Conservation (phyloP, 2,113 vertebrate species). For the Typhlomys cinereus region DNA sequence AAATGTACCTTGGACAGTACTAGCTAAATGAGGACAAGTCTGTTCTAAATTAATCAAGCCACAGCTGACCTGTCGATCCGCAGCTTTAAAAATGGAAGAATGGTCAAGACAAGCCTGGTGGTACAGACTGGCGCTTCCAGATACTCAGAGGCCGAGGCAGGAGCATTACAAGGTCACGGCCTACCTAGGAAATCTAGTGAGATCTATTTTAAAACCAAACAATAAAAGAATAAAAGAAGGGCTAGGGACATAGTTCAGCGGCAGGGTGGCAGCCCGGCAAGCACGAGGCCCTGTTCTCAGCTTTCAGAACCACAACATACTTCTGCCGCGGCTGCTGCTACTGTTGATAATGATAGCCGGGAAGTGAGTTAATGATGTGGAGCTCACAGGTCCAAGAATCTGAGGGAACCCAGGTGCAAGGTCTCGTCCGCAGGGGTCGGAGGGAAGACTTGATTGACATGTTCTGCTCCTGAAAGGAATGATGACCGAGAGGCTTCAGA, state of each 20-base stretch:
- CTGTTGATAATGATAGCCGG: background rate
- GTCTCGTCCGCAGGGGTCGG: too few species aligned
- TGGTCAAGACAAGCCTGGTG: background rate
- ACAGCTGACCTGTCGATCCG: background rate
- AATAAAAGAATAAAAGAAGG: too few species aligned
- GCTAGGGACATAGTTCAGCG: background rate
- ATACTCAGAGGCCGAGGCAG: background rate
- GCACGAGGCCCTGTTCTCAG: background rate
- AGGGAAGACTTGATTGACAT: background rate
- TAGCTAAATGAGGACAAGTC: background rate
- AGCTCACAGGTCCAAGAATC: background rate
- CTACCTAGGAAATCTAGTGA: background rate
- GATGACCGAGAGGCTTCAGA: background rate
- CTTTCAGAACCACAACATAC: background rate
- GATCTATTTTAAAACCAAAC: background rate
- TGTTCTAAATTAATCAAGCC: background rate
- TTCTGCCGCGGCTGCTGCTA: background rate
- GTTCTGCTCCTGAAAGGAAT: background rate
- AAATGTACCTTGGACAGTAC: background rate
- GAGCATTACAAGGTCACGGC: background rate
- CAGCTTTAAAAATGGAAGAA: background rate
- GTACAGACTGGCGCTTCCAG: background rate
- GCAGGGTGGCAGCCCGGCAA: background rate
- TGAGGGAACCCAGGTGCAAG: background rate
- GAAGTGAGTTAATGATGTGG: background rate